These are phyloP conservation scores for Candidula unifasciata DNA, from an alignment of 2,888 invertebrate genomes.

Conservation along the genomic window DNA sequence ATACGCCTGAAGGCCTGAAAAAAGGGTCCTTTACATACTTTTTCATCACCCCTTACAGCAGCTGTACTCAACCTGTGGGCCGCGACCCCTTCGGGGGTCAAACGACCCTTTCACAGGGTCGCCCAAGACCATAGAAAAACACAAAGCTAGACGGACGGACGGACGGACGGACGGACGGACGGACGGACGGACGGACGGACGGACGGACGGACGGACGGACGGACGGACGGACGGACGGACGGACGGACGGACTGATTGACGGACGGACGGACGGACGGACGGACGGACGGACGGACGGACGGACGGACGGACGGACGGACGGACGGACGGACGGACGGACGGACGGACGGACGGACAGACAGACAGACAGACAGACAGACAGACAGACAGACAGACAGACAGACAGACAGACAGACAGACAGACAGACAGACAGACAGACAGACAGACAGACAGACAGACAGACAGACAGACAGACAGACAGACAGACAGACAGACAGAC, in stretches of 20 bases:
- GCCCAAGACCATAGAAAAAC: too few relatives aligned
- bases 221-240: constrained; percentile 15
- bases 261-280: constrained; percentile 15
- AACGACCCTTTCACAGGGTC: too few relatives aligned
- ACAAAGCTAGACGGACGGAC: constrained; percentile 4
- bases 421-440: background rate
- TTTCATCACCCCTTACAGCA: too few relatives aligned
- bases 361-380: background rate
- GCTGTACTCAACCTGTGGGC: too few relatives aligned
- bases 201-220: constrained; percentile 15
- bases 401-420: background rate
- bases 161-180: constrained; percentile 15
- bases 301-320: constrained; percentile 15
- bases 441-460: background rate
- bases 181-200: constrained; percentile 15
- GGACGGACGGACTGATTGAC: background rate
- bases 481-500: background rate
- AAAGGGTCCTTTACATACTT: too few relatives aligned
- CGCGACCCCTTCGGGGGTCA: too few relatives aligned
- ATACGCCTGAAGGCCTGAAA: too few relatives aligned
- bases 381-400: background rate
- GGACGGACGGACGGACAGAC: constrained; percentile 11
- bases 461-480: background rate
- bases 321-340: constrained; percentile 15
- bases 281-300: constrained; percentile 15